These are phyloP conservation scores for Bubalus kerabau DNA, from an alignment of 2,113 vertebrate genomes.

Conservation along the genomic window DNA sequence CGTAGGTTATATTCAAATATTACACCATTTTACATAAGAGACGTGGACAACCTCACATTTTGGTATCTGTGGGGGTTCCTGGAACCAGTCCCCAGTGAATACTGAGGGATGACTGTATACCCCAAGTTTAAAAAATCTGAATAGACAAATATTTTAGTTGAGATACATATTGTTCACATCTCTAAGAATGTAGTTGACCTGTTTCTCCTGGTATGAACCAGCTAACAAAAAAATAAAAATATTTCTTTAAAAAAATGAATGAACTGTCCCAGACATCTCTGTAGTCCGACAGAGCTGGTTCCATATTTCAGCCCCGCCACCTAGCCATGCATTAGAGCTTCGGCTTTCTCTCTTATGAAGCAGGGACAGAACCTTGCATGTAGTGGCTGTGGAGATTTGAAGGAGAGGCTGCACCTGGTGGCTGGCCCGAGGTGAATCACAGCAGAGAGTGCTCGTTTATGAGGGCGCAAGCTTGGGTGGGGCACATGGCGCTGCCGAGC, in stretches of 20 bases:
- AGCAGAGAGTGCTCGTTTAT: accelerated
- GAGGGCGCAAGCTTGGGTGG: not conserved
- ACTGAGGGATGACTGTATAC: not conserved
- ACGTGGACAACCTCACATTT: not conserved
- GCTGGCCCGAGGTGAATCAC: not conserved
- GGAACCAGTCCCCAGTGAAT: not conserved
- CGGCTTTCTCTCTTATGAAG: accelerated
- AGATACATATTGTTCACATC: not conserved
- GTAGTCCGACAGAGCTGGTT: not conserved
- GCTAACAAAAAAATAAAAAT: not conserved
- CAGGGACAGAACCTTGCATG: not conserved
- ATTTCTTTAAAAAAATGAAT: not conserved
- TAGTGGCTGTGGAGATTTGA: not conserved
- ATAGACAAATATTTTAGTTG: not conserved
- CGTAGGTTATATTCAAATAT: not conserved
- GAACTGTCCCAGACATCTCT: not conserved
- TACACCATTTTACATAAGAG: not conserved
- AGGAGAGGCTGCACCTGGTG: not conserved
- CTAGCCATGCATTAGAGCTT: not conserved
- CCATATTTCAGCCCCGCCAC: not conserved
- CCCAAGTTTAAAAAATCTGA: not conserved
- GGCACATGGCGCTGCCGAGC: accelerated
- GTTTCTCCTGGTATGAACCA: not conserved
- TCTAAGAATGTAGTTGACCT: not conserved
- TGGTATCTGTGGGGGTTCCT: not conserved